Conservation (phyloP, 2,113 vertebrate species). For the Lasiurus cinereus region DNA sequence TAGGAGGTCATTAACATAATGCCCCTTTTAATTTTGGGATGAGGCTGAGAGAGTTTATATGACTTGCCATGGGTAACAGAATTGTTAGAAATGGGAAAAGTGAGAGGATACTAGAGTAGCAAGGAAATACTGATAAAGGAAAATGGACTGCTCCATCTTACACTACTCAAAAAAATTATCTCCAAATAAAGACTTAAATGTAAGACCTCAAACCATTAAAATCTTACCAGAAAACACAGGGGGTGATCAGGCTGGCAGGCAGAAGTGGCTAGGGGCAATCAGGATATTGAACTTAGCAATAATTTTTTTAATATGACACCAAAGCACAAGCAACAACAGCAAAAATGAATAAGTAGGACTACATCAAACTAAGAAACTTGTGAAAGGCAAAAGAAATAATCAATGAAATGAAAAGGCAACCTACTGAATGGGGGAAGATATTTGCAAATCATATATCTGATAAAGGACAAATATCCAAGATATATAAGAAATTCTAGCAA, state of each 20-base stretch:
- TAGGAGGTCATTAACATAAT: background rate
- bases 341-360: background rate
- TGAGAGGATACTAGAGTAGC: background rate
- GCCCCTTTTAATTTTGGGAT: background rate
- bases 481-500: background rate
- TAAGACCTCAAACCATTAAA: background rate
- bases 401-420: background rate
- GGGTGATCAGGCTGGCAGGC: too few species aligned
- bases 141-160: background rate
- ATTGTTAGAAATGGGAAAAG: background rate
- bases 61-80: background rate
- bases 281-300: background rate
- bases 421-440: slow-evolving; percentile 8
- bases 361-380: background rate
- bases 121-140: slow-evolving; percentile 7
- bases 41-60: background rate
- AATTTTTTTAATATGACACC: background rate
- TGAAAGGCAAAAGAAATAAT: background rate
- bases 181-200: slow-evolving; percentile 28
- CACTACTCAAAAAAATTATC: background rate
- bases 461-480: background rate
- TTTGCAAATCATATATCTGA: background rate
- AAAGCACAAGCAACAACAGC: background rate
- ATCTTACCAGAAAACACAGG: background rate
- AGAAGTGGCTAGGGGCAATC: too few species aligned